These are phyloP conservation scores for Huso huso DNA, from an alignment of 2,797 vertebrate species.

Conservation along the genomic window DNA sequence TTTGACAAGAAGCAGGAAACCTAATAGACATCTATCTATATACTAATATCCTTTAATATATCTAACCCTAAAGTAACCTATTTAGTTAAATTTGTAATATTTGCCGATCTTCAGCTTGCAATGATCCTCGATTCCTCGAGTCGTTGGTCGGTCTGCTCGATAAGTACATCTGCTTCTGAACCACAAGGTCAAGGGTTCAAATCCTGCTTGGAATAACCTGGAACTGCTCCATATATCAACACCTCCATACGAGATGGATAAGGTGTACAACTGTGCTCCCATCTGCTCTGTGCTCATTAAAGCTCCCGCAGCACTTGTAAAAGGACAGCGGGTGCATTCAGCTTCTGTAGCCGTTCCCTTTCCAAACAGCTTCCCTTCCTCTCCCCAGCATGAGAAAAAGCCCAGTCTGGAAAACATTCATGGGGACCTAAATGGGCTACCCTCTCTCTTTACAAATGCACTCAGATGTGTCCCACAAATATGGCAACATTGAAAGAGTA, in stretches of 20 bases:
- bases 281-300: constrained; percentile 3
- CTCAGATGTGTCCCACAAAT: background rate
- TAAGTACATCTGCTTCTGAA: background rate
- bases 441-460: background rate
- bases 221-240: background rate
- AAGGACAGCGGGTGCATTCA: background rate
- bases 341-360: background rate
- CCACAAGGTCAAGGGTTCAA: constrained; percentile 2
- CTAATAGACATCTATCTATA: no score
- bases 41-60: constrained; percentile 30
- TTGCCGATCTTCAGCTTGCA: no score
- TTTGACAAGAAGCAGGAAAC: no score
- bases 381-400: background rate
- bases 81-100: no score
- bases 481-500: background rate
- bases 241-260: background rate
- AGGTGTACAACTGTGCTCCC: background rate
- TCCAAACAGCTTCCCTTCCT: background rate
- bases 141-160: background rate
- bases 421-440: background rate
- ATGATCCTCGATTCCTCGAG: no score
- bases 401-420: background rate
- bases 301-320: background rate
- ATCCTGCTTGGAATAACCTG: background rate
- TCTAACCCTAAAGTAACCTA: constrained; percentile 24